phyloP scores from a whole-genome alignment of 2,797 vertebrate genomes.

The Cichlasoma orientale region DNA sequence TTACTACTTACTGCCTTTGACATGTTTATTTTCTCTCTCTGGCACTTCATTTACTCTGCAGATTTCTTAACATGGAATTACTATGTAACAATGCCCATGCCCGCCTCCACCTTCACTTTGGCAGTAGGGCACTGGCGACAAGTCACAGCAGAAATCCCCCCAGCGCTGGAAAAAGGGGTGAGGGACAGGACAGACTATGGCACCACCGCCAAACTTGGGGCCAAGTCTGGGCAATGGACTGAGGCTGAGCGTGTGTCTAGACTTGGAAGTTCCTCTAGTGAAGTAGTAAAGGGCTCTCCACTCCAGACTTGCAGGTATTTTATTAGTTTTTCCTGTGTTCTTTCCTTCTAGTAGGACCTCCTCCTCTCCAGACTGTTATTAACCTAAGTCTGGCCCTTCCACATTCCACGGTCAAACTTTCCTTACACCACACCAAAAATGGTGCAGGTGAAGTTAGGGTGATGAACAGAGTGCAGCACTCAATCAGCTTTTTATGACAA shows the following conservation, averaged over 20 bases:
- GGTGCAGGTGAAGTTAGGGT: slow-evolving; percentile 51
- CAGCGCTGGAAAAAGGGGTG: slow-evolving; percentile 27
- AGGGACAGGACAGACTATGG: slow-evolving; percentile 18
- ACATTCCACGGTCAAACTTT: slow-evolving; percentile 62
- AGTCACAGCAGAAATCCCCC: slow-evolving; percentile 70
- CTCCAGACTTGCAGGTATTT: slow-evolving; percentile 75
- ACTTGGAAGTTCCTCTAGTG: slow-evolving; percentile 43
- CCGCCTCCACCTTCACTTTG: slow-evolving; percentile 95
- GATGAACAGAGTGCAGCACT: slow-evolving; percentile 45
- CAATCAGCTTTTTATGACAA: slow-evolving; percentile 55
- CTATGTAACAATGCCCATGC: slow-evolving; percentile 97
- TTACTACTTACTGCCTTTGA: neutral
- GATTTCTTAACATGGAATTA: slow-evolving; percentile 88
- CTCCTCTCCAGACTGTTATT: slow-evolving; percentile 60
- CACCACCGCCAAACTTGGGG: slow-evolving; percentile 14
- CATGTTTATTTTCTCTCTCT: slow-evolving; percentile 17
- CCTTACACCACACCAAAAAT: slow-evolving; percentile 50
- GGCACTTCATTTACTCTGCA: slow-evolving; percentile 56
- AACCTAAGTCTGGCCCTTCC: slow-evolving; percentile 59
- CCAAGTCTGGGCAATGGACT: slow-evolving; percentile 7
- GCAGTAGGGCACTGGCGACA: slow-evolving; percentile 91
- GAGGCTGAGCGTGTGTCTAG: slow-evolving; percentile 43
- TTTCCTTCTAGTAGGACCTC: slow-evolving; percentile 45
- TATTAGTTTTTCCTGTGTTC: slow-evolving; percentile 57
- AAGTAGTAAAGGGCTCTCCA: slow-evolving; percentile 46